Evolutionary conservation across 2,113 vertebrate species (phyloP).

Genomic region (Castor canadensis): DNA sequence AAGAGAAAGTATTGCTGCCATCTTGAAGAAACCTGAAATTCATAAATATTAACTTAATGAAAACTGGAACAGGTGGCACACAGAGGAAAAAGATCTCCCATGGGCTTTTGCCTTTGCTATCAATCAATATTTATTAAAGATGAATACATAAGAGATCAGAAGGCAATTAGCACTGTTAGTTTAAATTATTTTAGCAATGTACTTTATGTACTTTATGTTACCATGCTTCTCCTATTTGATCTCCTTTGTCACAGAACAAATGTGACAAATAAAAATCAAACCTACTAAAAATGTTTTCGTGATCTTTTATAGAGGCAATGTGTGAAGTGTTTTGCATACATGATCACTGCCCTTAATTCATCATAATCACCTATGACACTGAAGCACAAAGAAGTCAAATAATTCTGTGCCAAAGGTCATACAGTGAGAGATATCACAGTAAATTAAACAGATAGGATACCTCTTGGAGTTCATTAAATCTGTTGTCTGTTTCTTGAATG

Average conservation of each 20-base stretch:
- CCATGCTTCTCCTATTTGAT: not conserved
- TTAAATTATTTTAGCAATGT: slow-evolving; percentile 32
- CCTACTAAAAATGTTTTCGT: not conserved
- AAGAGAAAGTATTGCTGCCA: not conserved
- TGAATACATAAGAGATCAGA: not conserved
- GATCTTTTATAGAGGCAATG: not conserved
- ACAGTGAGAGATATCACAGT: not conserved
- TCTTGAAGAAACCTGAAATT: not conserved
- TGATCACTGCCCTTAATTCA: not conserved
- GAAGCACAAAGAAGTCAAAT: not conserved
- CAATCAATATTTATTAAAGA: not conserved
- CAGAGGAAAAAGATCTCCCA: not conserved
- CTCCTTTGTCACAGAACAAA: not conserved
- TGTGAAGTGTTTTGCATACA: not conserved
- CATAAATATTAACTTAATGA: not conserved
- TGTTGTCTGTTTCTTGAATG: not conserved
- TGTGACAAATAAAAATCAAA: not conserved
- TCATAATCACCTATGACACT: not conserved
- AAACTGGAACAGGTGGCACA: not conserved
- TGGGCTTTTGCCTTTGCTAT: not conserved
- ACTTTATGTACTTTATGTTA: not conserved
- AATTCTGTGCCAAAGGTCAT: not conserved
- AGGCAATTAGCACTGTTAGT: not conserved
- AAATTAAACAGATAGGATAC: not conserved
- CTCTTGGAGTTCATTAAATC: not conserved